Evolutionary conservation across 2,888 invertebrate species (phyloP).

Genomic region (Nomada goodeniana): DNA sequence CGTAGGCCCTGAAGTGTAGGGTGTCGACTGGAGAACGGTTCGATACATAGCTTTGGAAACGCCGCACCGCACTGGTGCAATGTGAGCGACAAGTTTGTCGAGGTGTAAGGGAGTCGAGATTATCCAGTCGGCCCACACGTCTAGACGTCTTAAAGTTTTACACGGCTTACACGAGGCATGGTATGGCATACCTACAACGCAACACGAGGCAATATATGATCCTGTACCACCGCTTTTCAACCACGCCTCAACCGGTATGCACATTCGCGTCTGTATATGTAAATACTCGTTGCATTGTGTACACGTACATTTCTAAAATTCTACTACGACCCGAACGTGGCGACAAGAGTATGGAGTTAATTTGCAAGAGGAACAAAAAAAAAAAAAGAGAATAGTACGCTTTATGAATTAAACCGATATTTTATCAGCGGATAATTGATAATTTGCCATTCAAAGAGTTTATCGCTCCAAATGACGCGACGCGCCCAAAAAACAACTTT

Average conservation of each 20-base stretch:
- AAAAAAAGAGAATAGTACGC: too few species aligned
- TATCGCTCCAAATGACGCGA: not conserved
- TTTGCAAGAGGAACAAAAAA: too few species aligned
- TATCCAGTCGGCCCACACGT: conserved; percentile 74
- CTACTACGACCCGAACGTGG: not conserved
- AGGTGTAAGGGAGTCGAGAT: conserved; percentile 55
- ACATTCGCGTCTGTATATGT: conserved; percentile 3
- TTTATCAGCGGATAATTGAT: not conserved
- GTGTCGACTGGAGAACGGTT: too few species aligned
- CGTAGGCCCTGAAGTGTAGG: too few species aligned
- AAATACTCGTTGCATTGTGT: not conserved
- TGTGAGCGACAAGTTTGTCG: conserved; percentile 1
- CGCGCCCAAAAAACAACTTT: not conserved
- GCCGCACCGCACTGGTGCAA: not conserved
- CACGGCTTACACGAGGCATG: conserved; percentile 62
- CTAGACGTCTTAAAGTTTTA: conserved; percentile 75
- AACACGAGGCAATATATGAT: conserved; percentile 49
- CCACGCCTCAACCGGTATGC: conserved; percentile 63
- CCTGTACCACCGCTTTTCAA: conserved; percentile 64
- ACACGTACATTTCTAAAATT: not conserved
- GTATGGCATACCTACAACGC: conserved; percentile 64
- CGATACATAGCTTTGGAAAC: not conserved
- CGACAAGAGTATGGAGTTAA: too few species aligned
- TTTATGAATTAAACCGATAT: not conserved
- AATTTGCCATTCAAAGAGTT: not conserved